phyloP scores from a whole-genome alignment of 2,888 invertebrate species.

The Pheosia gnoma region DNA sequence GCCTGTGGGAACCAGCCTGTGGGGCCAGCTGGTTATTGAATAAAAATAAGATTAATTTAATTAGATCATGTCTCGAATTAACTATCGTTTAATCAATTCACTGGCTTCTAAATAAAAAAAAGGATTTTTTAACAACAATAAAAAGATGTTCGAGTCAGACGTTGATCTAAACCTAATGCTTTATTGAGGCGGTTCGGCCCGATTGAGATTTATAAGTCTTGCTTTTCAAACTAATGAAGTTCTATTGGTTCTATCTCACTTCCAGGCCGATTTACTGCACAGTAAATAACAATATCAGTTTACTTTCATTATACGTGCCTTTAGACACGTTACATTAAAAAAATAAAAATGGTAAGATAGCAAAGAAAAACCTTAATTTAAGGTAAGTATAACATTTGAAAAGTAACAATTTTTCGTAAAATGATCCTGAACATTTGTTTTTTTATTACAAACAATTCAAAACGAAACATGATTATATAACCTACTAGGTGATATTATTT shows the following conservation, averaged over 20 bases:
- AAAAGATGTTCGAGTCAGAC: constrained; percentile 23
- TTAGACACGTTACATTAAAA: constrained; percentile 11
- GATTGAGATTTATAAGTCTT: constrained; percentile 58
- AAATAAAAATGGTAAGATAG: neutral
- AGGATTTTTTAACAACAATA: constrained; percentile 26
- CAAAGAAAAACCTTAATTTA: neutral
- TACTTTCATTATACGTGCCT: constrained; percentile 43
- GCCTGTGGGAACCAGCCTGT: too few species aligned
- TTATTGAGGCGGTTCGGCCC: constrained; percentile 52
- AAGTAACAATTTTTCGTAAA: too few species aligned
- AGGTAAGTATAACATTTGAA: too few species aligned
- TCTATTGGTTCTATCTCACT: constrained; percentile 57
- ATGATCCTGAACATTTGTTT: too few species aligned
- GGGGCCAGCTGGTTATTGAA: too few species aligned
- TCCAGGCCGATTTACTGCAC: constrained; percentile 49
- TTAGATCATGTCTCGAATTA: neutral
- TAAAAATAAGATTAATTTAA: too few species aligned
- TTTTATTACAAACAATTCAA: too few species aligned
- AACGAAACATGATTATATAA: too few species aligned
- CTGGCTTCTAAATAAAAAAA: constrained; percentile 12
- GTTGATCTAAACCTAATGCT: constrained; percentile 48
- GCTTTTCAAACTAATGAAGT: constrained; percentile 60
- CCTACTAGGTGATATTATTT: neutral
- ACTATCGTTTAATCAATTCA: neutral
- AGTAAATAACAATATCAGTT: constrained; percentile 50